Base-by-base conservation (phyloP, 2,113 vertebrate species). In the Ochotona princeps region DNA sequence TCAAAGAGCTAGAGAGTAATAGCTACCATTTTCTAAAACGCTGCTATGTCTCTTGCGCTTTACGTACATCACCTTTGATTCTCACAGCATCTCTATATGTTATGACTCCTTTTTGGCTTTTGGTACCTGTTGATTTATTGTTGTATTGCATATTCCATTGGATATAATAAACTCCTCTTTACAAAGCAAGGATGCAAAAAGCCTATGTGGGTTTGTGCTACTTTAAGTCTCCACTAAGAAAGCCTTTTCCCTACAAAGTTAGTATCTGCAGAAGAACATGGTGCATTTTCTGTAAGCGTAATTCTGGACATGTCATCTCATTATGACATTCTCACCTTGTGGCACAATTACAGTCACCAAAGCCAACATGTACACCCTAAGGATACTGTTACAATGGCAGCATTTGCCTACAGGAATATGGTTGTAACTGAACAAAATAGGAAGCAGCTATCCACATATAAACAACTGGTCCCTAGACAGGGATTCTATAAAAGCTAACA, bases 161-260 rank as follows among this genome's bases (percentile, higher is more conserved):
- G 97, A 96, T 94, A 97, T 95, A 97, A 96, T 96, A 94, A 95
- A 96, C 63, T 83, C 94, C 89, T 92, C 97, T 61, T 82, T 97
- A 97, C 97, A 98, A 98, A 94, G 92, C 97, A 98, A 98, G 98
- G 98, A 98, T 97, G 91, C 97, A 96, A 97, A 97, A 97, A 96
- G 97, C 96, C 95, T 97, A 96, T 98, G 96, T 96, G 97, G 96
- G 87, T 96, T 25, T 30, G 0, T 49, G 80, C 83, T 44, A 44
- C 88, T 95, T 94, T 60, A 89, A 61, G 70, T 96, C 57, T 79
- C 70, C 95, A 87, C 82, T 97, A 97, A 97, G 38, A 80, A 95
- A 96, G 97, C 94, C 90, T 90, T 89, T 89, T 72, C 73, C 83
- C 80, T 95, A 91, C 44, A 95, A 83, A 78, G 93, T 91, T 97